Evolutionary conservation across 2,888 invertebrate genomes (phyloP).

Genomic region (Noctua janthe): DNA sequence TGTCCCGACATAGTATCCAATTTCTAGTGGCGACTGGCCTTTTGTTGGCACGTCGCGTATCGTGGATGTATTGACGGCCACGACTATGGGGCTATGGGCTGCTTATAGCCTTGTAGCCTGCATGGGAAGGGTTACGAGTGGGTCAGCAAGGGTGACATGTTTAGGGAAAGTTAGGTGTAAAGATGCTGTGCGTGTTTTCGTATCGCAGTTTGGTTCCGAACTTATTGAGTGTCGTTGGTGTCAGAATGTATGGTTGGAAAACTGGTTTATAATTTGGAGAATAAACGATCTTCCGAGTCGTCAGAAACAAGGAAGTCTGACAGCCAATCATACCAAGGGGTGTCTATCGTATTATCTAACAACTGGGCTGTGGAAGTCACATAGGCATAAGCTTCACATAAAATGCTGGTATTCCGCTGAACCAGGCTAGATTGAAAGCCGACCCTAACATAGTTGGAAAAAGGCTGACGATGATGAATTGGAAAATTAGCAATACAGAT

Average conservation of each 20-base stretch:
- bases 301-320: no score
- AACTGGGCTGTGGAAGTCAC: background rate
- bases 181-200: background rate
- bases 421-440: no score
- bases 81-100: conserved; percentile 19
- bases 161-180: background rate
- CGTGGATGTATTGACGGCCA: conserved; percentile 53
- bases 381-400: background rate
- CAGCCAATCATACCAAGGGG: background rate
- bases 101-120: conserved; percentile 19
- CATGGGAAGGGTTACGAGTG: conserved; percentile 49
- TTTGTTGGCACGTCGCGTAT: conserved; percentile 60
- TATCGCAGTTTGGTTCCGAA: background rate
- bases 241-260: background rate
- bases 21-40: conserved; percentile 66
- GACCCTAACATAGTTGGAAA: no score
- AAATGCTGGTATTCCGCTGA: background rate
- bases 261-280: background rate
- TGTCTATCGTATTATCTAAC: background rate
- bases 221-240: background rate
- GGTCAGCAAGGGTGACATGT: conserved; percentile 41
- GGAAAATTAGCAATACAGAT: background rate
- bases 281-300: background rate
- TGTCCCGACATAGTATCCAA: conserved; percentile 66
- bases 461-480: no score